Evolutionary conservation across 2,888 invertebrate species (phyloP), one percentile per base, ranked within the genome.

Genomic region (Lysandra bellargus): DNA sequence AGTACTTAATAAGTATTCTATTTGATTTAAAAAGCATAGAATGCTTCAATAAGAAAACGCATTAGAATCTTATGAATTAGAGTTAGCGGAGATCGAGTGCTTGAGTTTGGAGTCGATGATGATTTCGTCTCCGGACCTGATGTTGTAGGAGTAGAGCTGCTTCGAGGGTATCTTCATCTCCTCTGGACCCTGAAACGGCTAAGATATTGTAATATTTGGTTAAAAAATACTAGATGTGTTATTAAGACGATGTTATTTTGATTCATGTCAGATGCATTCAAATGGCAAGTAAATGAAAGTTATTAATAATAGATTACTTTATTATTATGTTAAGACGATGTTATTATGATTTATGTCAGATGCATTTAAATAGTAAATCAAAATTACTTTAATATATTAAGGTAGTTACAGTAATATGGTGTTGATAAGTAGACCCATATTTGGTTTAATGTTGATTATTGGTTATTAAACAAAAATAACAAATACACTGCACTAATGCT

Each of bases 111-210:
- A 96, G 89, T 98, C 98, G 81, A 98, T 97, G 83, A 98, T 97
- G 85, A 98, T 98, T 91, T 98, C 98, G 90, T 98, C 98, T 14
- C 98, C 98, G 80, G 97, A 97, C 83, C 97, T 95, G 81, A 98
- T 97, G 91, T 98, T 98, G 92, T 98, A 98, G 81, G 98, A 98
- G 90, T 98, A 98, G 37, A 99, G 95, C 89, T 97, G 97, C 88
- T 98, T 98, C 85, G 97, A 97, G 2, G 98, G 98, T 86, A 96
- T 98, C 84, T 96, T 96, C 97, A 99, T 98, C 90, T 98, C 98
- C 89, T 98, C 98, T 0, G 98, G 97, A 33, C 98, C 98, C 91
- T 94, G 91, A 81, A 90, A 90, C 83, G 72, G 77, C 82, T 83
- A 81, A 44, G 30, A 33, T 69, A 14, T 33, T 14, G 69, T 69